phyloP scores from a whole-genome alignment of 1,140 invertebrate genomes.

The Agrilus planipennis region DNA sequence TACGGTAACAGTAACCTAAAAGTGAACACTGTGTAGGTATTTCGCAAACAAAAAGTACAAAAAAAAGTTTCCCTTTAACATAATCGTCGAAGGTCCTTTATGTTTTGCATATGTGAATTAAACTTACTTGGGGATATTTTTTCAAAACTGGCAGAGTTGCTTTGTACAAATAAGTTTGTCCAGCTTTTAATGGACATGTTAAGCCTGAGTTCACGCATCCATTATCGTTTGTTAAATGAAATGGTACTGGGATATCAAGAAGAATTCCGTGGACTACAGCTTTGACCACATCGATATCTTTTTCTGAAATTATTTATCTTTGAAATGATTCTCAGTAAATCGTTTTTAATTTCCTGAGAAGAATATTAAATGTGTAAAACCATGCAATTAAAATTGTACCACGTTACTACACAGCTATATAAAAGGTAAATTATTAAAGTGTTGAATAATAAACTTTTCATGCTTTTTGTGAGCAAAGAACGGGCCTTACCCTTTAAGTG shows the following conservation, averaged over 20 bases:
- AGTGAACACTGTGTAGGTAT: slow-evolving; percentile 13
- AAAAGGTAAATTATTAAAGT: too few relatives aligned
- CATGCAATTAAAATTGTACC: too few relatives aligned
- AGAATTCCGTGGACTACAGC: slow-evolving; percentile 59
- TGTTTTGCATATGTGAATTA: slow-evolving; percentile 4
- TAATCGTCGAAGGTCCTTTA: background rate
- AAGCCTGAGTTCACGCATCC: slow-evolving; percentile 53
- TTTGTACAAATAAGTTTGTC: slow-evolving; percentile 43
- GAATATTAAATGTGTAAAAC: too few relatives aligned
- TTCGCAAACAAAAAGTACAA: background rate
- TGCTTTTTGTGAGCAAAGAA: too few relatives aligned
- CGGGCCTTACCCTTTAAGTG: too few relatives aligned
- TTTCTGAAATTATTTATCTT: too few relatives aligned
- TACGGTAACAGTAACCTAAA: slow-evolving; percentile 48
- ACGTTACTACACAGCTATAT: too few relatives aligned
- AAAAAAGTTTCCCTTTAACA: background rate
- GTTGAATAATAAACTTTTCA: too few relatives aligned
- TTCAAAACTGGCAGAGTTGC: slow-evolving; percentile 46
- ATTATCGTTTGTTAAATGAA: slow-evolving; percentile 52
- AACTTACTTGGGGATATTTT: slow-evolving; percentile 49
- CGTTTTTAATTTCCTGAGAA: too few relatives aligned
- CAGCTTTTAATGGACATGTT: slow-evolving; percentile 50
- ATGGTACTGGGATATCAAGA: slow-evolving; percentile 54
- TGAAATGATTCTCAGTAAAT: too few relatives aligned
- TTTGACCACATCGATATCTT: slow-evolving; percentile 35